These are phyloP conservation scores for Tylochromis polylepis DNA, from an alignment of 2,113 vertebrate genomes.

Conservation along the genomic window DNA sequence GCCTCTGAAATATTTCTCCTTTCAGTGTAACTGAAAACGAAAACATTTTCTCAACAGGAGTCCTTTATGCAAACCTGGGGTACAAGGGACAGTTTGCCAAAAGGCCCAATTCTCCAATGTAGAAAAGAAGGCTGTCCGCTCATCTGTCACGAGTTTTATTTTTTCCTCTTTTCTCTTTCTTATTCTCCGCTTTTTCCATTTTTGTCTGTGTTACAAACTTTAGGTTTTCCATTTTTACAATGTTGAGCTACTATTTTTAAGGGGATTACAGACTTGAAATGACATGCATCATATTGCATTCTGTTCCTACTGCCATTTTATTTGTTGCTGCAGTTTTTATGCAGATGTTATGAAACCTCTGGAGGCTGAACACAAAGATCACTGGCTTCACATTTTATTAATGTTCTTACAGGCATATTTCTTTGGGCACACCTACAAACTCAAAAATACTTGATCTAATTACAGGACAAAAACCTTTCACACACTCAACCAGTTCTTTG, in stretches of 20 bases:
- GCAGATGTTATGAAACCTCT: background rate
- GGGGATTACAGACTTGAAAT: background rate
- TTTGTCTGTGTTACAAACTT: background rate
- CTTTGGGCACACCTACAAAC: background rate
- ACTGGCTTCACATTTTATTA: background rate
- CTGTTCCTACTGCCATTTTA: rapidly evolving
- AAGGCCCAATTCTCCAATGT: background rate
- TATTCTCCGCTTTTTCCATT: background rate
- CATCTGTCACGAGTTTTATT: background rate
- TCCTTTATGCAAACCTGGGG: background rate
- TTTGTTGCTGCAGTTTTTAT: background rate
- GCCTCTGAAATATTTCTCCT: background rate
- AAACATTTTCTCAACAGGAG: background rate
- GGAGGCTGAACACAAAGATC: background rate
- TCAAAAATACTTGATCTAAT: background rate
- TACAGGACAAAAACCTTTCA: background rate
- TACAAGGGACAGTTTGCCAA: background rate
- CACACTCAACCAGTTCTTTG: background rate
- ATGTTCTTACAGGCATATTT: background rate
- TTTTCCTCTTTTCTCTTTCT: background rate
- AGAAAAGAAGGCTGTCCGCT: background rate
- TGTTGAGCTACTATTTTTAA: background rate
- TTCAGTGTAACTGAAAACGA: background rate
- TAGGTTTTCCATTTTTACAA: background rate
- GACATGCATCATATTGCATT: background rate